Percentiles rank a stretch among this genome's conserved stretches.
Conservation (phyloP, 2,888 invertebrate genomes). For the Punctoribates punctum region DNA sequence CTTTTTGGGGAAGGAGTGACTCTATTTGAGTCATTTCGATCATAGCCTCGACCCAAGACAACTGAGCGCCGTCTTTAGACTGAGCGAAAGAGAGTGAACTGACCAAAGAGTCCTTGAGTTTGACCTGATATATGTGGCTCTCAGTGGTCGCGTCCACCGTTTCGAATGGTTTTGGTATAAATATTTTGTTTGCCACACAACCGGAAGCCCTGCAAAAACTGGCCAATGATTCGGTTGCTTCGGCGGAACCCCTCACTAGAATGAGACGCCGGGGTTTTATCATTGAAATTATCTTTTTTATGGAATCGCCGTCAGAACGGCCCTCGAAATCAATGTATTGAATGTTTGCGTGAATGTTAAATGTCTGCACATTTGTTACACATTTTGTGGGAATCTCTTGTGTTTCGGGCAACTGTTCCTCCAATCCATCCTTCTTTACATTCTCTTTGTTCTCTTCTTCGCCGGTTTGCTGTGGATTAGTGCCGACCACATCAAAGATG, state of each 20-base stretch:
- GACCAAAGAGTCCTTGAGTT: slow-evolving; percentile 84
- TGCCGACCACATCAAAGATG: slow-evolving; percentile 46
- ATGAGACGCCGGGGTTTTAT: slow-evolving; percentile 77
- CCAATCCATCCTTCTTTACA: slow-evolving; percentile 37
- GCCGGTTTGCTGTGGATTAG: neutral
- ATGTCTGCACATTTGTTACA: slow-evolving; percentile 66
- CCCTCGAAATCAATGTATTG: slow-evolving; percentile 98
- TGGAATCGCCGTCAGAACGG: slow-evolving; percentile 61
- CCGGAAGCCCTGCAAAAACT: slow-evolving; percentile 63
- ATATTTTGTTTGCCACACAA: slow-evolving; percentile 65
- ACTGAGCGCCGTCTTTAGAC: slow-evolving; percentile 74
- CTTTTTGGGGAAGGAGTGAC: slow-evolving; percentile 45
- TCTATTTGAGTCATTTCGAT: slow-evolving; percentile 56
- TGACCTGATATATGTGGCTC: slow-evolving; percentile 95
- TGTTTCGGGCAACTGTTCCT: slow-evolving; percentile 21
- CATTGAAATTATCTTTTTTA: slow-evolving; percentile 65
- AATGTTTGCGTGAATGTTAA: slow-evolving; percentile 77
- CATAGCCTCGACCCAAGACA: slow-evolving; percentile 91
- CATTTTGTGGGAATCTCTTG: slow-evolving; percentile 87
- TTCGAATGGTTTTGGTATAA: slow-evolving; percentile 70
- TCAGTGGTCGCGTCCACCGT: slow-evolving; percentile 93
- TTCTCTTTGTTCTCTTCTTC: slow-evolving; percentile 49
- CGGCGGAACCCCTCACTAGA: slow-evolving; percentile 68
- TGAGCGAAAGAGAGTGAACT: slow-evolving; percentile 79
- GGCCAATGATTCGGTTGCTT: slow-evolving; percentile 66